Base-by-base conservation (phyloP, 1,140 invertebrate species). In the Drosophila funebris region DNA sequence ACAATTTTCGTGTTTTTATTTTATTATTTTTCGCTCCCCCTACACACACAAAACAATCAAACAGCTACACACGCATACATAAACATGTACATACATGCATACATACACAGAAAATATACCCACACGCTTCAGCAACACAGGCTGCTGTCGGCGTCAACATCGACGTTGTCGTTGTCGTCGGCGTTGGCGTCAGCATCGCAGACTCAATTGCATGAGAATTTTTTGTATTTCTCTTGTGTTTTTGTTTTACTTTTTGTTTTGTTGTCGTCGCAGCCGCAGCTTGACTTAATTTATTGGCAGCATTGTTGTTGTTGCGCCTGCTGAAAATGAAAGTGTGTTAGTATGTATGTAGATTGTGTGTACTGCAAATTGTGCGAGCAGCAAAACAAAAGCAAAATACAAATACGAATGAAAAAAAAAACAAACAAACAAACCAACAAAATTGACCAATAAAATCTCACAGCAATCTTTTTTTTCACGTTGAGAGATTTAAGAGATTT, bases 181-280 rank as follows among this genome's bases (percentile, higher is more conserved):
- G 11, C 20, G 52, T 46, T 36, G 18, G 36, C 69, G 63, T 63
- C 60, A 29, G 72, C 78, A 82, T 69, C 78, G 63, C 67, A 79
- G 66, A 66, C 81, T 81, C 74, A 85, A 85, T 85, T 85, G 76
- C 81, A 87, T 85, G 81, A 87, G 80, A 84, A 84, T 84, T 76
- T 84, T 73, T 54, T 81, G 37, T 52, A 39, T 69, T 18, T 69
- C 56, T 73, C 33, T 69, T 61, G 53, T 68, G 50, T 67, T 70
- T 53, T 70, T 73, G 36, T 60, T 73, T 60, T 53, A 52, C 53
- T 37, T 64, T 78, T 83, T 74, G 57, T 83, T 83, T 79, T 84
- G 57, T 79, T 73, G 63, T 73, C 43, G 69, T 73, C 54, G 70
- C 37, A 20, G 61, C 20, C 29, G 20, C 33, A 53, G 20, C 33